Conservation (phyloP, 1,140 invertebrate species). For the Drosophila grimshawi region DNA sequence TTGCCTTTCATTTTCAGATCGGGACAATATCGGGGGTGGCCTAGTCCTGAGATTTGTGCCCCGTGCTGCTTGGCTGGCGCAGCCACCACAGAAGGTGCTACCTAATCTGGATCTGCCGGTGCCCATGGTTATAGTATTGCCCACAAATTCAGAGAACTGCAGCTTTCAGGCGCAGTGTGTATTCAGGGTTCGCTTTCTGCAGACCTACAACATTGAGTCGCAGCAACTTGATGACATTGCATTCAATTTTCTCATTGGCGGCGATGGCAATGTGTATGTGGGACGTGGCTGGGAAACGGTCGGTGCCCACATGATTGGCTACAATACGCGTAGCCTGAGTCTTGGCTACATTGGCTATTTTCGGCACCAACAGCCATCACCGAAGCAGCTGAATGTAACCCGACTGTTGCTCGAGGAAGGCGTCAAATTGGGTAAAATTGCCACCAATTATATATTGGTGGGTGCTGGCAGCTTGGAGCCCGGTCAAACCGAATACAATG, state of each 20-base stretch:
- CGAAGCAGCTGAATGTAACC: constrained; percentile 86
- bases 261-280: constrained; percentile 88
- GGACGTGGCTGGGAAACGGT: constrained; percentile 87
- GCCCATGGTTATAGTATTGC: constrained; percentile 85
- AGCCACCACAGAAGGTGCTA: constrained; percentile 85
- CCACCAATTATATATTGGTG: constrained; percentile 86
- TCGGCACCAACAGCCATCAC: constrained; percentile 83
- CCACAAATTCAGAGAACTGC: constrained; percentile 86
- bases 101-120: constrained; percentile 84
- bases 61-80: constrained; percentile 87
- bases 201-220: constrained; percentile 91
- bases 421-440: constrained; percentile 86
- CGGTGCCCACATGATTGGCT: constrained; percentile 87
- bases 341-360: constrained; percentile 87
- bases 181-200: constrained; percentile 87
- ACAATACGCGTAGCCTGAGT: constrained; percentile 87
- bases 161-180: constrained; percentile 85
- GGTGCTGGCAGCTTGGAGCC: constrained; percentile 87
- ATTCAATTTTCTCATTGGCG: constrained; percentile 88
- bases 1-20: constrained; percentile 41
- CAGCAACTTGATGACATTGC: constrained; percentile 86
- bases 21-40: constrained; percentile 69
- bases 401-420: constrained; percentile 86
- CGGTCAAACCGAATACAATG: constrained; percentile 88
- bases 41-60: constrained; percentile 77